A percentile compares a stretch with the other conserved stretches of the same genome.
These are phyloP conservation scores for Pyralis farinalis DNA, from an alignment of 2,888 invertebrate genomes.

Conservation along the genomic window DNA sequence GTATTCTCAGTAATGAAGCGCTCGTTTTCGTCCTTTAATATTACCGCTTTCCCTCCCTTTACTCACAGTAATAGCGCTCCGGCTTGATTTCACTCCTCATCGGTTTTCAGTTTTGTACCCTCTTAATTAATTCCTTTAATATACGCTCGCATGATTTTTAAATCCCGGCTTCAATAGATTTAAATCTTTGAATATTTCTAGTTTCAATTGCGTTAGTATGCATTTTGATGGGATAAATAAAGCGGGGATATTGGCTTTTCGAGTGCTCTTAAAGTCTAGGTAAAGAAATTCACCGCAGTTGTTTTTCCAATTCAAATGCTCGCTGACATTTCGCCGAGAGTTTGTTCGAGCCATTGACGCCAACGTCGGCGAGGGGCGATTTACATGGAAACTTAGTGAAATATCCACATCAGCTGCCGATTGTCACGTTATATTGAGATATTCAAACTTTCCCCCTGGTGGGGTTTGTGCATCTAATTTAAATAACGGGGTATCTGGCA, in stretches of 20 bases:
- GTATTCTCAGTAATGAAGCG: slow-evolving; percentile 74
- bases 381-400: slow-evolving; percentile 72
- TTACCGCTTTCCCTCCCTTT: slow-evolving; percentile 62
- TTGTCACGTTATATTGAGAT: slow-evolving; percentile 74
- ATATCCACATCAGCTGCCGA: slow-evolving; percentile 71
- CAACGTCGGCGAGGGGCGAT: slow-evolving; percentile 47
- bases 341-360: slow-evolving; percentile 42
- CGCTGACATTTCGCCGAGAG: slow-evolving; percentile 48
- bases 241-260: slow-evolving; percentile 56
- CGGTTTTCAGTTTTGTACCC: slow-evolving; percentile 46
- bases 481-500: slow-evolving; percentile 61
- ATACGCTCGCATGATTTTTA: slow-evolving; percentile 31
- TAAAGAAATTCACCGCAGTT: slow-evolving; percentile 52
- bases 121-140: slow-evolving; percentile 60
- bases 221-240: slow-evolving; percentile 56
- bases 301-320: slow-evolving; percentile 52
- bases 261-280: slow-evolving; percentile 44
- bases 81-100: slow-evolving; percentile 62
- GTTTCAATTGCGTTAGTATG: slow-evolving; percentile 51
- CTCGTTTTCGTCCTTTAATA: slow-evolving; percentile 75
- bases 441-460: slow-evolving; percentile 64
- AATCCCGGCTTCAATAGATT: slow-evolving; percentile 30
- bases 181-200: slow-evolving; percentile 50
- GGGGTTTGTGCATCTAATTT: slow-evolving; percentile 64
- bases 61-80: slow-evolving; percentile 55